phyloP scores from a whole-genome alignment of 2,888 invertebrate species.

The Drosophila crucigera region DNA sequence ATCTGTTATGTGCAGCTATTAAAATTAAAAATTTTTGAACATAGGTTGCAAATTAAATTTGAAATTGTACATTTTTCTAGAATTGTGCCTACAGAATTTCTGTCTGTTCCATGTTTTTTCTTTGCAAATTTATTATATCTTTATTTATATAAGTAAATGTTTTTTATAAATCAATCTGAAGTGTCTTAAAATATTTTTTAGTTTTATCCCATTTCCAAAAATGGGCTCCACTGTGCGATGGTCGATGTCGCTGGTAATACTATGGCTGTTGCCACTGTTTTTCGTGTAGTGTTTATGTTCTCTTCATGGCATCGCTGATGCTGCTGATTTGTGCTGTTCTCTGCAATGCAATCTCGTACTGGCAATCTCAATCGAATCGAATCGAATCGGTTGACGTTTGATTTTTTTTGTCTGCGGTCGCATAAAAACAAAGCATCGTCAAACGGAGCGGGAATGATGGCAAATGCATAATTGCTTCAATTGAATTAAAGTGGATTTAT shows the following conservation, averaged over 20 bases:
- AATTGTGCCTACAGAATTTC: background rate
- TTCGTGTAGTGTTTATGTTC: slow-evolving; percentile 55
- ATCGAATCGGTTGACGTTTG: slow-evolving; percentile 32
- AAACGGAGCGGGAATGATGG: slow-evolving; percentile 21
- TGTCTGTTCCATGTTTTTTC: background rate
- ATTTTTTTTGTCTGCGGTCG: slow-evolving; percentile 48
- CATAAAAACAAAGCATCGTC: slow-evolving; percentile 30
- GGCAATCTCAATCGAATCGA: slow-evolving; percentile 29
- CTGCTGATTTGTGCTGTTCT: slow-evolving; percentile 46
- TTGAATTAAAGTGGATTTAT: slow-evolving; percentile 36
- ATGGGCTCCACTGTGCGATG: slow-evolving; percentile 21
- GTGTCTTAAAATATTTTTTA: background rate
- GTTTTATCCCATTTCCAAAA: too few relatives aligned
- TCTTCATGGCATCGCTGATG: slow-evolving; percentile 48
- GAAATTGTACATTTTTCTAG: background rate
- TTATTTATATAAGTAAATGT: background rate
- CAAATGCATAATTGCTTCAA: slow-evolving; percentile 20
- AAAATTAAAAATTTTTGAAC: background rate
- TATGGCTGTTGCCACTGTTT: slow-evolving; percentile 45
- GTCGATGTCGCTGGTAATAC: slow-evolving; percentile 30
- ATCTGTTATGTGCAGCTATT: background rate
- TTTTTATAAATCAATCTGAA: background rate
- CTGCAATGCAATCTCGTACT: slow-evolving; percentile 58
- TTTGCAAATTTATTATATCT: background rate
- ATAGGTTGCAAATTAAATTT: background rate